Evolutionary conservation across 1,140 invertebrate species (phyloP), one percentile per base, ranked within the genome.

Genomic region (Orussus abietinus): DNA sequence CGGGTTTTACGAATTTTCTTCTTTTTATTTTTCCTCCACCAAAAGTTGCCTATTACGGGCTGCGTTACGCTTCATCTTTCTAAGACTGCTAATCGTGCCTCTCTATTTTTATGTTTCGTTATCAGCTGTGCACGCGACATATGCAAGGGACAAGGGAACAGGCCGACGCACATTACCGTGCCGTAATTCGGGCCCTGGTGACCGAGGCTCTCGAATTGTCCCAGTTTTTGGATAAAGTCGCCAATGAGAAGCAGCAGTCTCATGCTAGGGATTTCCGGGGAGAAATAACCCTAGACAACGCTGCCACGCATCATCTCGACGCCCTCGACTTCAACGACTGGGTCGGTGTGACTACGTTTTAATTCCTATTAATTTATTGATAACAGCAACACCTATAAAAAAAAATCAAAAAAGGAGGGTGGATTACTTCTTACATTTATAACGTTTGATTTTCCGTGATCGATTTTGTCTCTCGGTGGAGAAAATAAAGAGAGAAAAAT

Each of bases 171-270:
- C 92, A 96, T 75, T 96, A 94, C 74, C 83, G 83, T 59, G 90
- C 91, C 33, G 91, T 96, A 26, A 92, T 92, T 65, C 77, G 90
- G 38, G 92, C 91, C 14, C 77, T 96, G 46, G 88, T 95, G 13
- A 82, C 89, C 2, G 93, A 98, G 74, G 86, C 89, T 10, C 71
- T 91, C 17, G 92, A 96, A 69, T 77, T 98, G 36, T 80, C 88
- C 10, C 83, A 86, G 14, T 96, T 96, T 77, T 75, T 97, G 35
- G 83, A 90, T 57, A 85, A 85, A 65, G 88, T 96, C 17, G 79
- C 74, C 12, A 53, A 42, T 11, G 58, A 69, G 3, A 49, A 49
- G 13, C 64, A 69, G 41, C 74, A 68, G 30, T 62, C 67, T 3
- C 62, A 44, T 44, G 53, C 53, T 5, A 45, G 49, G 20, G 39